Conservation (phyloP, 2,888 invertebrate genomes). For the Melolontha melolontha region DNA sequence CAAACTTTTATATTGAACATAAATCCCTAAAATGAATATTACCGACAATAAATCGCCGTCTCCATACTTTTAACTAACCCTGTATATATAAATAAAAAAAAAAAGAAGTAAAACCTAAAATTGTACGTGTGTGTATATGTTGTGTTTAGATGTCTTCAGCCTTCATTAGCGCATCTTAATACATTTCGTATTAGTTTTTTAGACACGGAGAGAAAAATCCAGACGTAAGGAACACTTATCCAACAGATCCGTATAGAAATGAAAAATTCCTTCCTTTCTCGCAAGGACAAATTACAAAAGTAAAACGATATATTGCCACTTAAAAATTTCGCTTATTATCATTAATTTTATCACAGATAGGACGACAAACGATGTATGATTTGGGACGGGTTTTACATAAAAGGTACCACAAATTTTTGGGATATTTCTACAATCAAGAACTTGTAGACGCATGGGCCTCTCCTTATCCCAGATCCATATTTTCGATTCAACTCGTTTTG, state of each 20-base stretch:
- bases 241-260: conserved; percentile 38
- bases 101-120: too few species aligned
- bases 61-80: too few species aligned
- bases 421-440: conserved; percentile 68
- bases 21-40: too few species aligned
- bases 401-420: conserved; percentile 71
- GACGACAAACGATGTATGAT: conserved; percentile 71
- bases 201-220: conserved; percentile 41
- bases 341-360: conserved; percentile 65
- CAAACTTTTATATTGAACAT: too few species aligned
- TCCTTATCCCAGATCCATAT: conserved; percentile 77
- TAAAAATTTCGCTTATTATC: not conserved
- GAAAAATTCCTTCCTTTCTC: conserved; percentile 15
- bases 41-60: too few species aligned
- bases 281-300: conserved; percentile 38
- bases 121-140: too few species aligned
- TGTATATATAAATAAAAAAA: too few species aligned
- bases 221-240: conserved; percentile 12
- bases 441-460: conserved; percentile 74
- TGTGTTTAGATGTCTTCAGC: too few species aligned
- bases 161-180: too few species aligned
- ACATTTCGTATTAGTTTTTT: conserved; percentile 26
- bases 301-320: conserved; percentile 7
- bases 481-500: conserved; percentile 76
- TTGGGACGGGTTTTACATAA: conserved; percentile 72